Evolutionary conservation across 2,797 vertebrate genomes (phyloP), one percentile per base, ranked within the genome.

Genomic region (Psittacula echo): DNA sequence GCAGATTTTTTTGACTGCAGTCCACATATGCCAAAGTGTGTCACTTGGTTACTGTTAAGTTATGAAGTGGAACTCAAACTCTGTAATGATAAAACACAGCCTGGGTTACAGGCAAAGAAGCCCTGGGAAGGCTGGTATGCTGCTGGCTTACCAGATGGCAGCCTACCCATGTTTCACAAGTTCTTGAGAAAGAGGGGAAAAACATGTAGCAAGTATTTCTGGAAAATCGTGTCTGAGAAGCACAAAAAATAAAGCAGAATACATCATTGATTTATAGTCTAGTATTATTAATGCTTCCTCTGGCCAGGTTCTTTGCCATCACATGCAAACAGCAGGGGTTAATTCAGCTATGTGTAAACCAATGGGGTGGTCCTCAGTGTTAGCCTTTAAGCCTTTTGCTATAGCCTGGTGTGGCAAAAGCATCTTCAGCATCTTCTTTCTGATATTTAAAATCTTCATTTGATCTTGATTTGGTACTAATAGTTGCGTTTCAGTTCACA

Each of bases 231-330:
- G 39, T 86, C 34, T 42, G 47, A 87, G 56, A 89, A 95, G 75
- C 85, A 94, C 41, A 89, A 88, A 81, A 90, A 96, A 94, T 94
- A 95, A 96, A 93, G 65, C 7, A 67, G 32, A 90, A 77, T 64
- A 24, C 73, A 64, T 79, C 10, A 44, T 0, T 81, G 24, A 89
- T 27, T 70, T 81, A 29, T 32, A 87, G 61, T 77, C 44, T 90
- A 20, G 8, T 70, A 23, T 6, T 45, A 45, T 39, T 37, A 56
- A 22, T 39, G 50, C 22, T 85, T 71, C 56, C n/a, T 90, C 44
- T 58, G 51, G 56, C 24, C 9, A 37, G 21, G 24, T 65, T 94
- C 42, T 78, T 79, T 64, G 73, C 66, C 72, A 23, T 26, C 14
- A 20, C 12, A 9, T 39, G 29, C 10, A 9, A 77, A 77, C 32